These are phyloP conservation scores for Gracilinanus agilis DNA, from an alignment of 2,113 vertebrate species.

Conservation along the genomic window DNA sequence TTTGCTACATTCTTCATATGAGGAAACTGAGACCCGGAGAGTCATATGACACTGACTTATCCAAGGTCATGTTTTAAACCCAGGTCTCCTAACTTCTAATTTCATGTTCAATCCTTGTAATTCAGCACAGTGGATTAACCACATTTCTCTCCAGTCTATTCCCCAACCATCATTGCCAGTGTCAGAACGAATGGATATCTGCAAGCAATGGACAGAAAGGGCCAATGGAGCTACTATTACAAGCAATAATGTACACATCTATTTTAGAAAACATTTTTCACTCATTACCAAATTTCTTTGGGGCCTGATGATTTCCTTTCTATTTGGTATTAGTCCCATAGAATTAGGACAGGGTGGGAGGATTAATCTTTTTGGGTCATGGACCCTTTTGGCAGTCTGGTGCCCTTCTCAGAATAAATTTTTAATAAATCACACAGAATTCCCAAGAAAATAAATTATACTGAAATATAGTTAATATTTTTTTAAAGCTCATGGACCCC, in stretches of 20 bases:
- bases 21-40: neutral
- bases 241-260: neutral
- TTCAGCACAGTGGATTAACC: neutral
- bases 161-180: neutral
- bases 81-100: neutral
- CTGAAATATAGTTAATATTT: neutral
- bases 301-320: slow-evolving; percentile 33
- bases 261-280: neutral
- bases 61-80: neutral
- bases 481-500: neutral
- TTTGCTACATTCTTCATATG: neutral
- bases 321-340: neutral
- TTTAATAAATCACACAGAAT: slow-evolving; percentile 17
- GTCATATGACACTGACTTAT: neutral
- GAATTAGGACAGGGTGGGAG: slow-evolving; percentile 26
- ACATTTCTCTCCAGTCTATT: neutral
- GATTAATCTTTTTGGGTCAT: slow-evolving; percentile 47
- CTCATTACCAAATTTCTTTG: slow-evolving; percentile 24
- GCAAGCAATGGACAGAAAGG: neutral
- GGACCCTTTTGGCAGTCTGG: slow-evolving; percentile 46
- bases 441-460: neutral
- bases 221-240: neutral
- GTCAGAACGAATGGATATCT: neutral
- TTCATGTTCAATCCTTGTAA: neutral
- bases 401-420: slow-evolving; percentile 17